These are phyloP conservation scores for Brachionus angularis DNA, from an alignment of 1,140 invertebrate genomes.

Conservation along the genomic window DNA sequence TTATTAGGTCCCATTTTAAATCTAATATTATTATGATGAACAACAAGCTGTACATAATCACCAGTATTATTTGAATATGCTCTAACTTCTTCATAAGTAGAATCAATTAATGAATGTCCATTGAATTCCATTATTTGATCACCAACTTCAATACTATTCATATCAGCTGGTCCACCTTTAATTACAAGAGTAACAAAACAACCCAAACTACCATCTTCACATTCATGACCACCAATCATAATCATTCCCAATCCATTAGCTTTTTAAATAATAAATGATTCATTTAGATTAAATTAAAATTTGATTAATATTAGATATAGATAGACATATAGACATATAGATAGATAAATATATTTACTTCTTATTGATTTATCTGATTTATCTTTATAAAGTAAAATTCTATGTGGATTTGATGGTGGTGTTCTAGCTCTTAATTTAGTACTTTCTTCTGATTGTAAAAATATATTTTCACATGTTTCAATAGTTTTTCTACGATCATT, in stretches of 20 bases:
- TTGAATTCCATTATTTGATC: slow-evolving; percentile 70
- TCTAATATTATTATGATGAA: slow-evolving; percentile 20
- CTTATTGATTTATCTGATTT: slow-evolving; percentile 38
- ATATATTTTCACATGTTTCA: slow-evolving; percentile 44
- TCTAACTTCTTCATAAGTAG: slow-evolving; percentile 80
- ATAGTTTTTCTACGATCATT: slow-evolving; percentile 42
- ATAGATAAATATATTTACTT: no score
- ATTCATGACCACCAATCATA: slow-evolving; percentile 81
- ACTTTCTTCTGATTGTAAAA: slow-evolving; percentile 40
- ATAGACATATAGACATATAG: no score
- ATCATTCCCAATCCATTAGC: slow-evolving; percentile 85
- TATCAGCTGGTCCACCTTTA: slow-evolving; percentile 78
- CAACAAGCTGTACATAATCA: slow-evolving; percentile 69
- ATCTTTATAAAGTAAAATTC: slow-evolving; percentile 35
- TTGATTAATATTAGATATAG: no score
- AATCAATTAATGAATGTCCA: slow-evolving; percentile 75
- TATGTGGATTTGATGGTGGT: slow-evolving; percentile 41
- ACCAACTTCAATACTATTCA: slow-evolving; percentile 48
- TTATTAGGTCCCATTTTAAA: slow-evolving; percentile 13
- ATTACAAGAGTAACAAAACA: slow-evolving; percentile 86
- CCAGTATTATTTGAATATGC: slow-evolving; percentile 75
- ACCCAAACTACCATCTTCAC: slow-evolving; percentile 73
- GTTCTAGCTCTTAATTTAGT: slow-evolving; percentile 41
- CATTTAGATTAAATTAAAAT: neutral
- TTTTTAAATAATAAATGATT: neutral